Evolutionary conservation across 2,888 invertebrate genomes (phyloP), one percentile per base, ranked within the genome.

Genomic region (Calameuta filiformis): DNA sequence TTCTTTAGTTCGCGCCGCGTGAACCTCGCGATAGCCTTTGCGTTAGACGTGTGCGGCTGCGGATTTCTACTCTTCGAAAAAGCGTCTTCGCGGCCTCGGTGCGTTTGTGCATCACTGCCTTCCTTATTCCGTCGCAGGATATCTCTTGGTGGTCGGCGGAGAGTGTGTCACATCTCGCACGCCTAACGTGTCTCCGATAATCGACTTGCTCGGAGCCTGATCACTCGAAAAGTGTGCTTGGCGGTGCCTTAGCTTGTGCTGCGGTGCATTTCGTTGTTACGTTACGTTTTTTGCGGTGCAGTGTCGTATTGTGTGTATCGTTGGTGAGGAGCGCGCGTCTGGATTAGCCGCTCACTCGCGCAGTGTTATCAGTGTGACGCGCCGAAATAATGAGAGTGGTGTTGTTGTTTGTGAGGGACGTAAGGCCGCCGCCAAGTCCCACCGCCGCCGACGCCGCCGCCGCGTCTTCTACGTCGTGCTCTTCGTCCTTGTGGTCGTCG

Each of bases 301-400:
- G 15, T 12, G 12, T 37, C 37, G 12, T 2, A 40, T 15, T 6
- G 15, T 40, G 71, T 71, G 30, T 9, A 30, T 11, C 84, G 3
- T 35, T 12, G 79, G 82, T 86, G 80, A 83, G 87, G 89, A 87
- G 89, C 88, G 89, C 88, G 88, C 88, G 86, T 83, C 87, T 87
- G 89, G 89, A 89, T 89, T 89, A 89, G 89, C 89, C 88, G 88
- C 89, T 89, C 86, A 82, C 77, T 37, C 77, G 15, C 56, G 76
- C 73, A 77, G 74, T 69, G 76, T 33, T 69, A 69, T 69, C 69
- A 69, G 33, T 69, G 37, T 71, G 77, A 71, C 12, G 79, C 80
- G 79, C 69, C 77, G 79, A 82, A 80, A 85, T 81, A 82, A 85
- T 85, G 85, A 85, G 82, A 84, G 84, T 84, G 85, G 78, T 84